These are phyloP conservation scores for Chrysolina oricalcia DNA, from an alignment of 2,888 invertebrate genomes.

Conservation along the genomic window DNA sequence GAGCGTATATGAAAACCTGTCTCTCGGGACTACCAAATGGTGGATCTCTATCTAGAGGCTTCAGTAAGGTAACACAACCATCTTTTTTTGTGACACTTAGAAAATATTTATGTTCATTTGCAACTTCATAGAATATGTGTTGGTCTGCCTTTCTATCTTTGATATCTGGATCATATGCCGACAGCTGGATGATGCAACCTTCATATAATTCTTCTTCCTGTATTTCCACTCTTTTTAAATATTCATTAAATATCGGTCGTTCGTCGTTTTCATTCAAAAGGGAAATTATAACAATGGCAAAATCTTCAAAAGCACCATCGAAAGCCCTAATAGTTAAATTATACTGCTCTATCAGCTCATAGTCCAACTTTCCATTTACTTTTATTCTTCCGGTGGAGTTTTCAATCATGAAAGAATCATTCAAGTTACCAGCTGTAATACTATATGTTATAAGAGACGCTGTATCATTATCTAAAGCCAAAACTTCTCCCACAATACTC, in stretches of 20 bases:
- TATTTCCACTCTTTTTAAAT: constrained; percentile 83
- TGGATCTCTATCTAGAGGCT: constrained; percentile 90
- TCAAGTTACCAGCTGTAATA: constrained; percentile 89
- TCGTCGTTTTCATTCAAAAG: constrained; percentile 95
- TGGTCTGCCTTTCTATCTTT: constrained; percentile 83
- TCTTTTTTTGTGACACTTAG: constrained; percentile 80
- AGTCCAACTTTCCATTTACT: constrained; percentile 86
- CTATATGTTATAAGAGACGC: constrained; percentile 90
- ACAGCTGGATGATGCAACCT: constrained; percentile 82
- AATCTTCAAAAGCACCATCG: constrained; percentile 88
- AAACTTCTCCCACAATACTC: constrained; percentile 89
- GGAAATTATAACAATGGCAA: constrained; percentile 87
- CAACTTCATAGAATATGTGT: constrained; percentile 84
- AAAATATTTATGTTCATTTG: constrained; percentile 81
- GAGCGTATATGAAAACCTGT: constrained; percentile 84
- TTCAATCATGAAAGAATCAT: constrained; percentile 90
- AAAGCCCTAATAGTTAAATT: constrained; percentile 87
- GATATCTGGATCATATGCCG: constrained; percentile 91
- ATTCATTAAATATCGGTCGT: constrained; percentile 85
- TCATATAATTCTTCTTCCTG: constrained; percentile 82
- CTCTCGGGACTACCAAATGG: constrained; percentile 89
- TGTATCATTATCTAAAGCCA: constrained; percentile 91
- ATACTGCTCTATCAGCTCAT: constrained; percentile 89
- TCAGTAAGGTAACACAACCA: constrained; percentile 84
- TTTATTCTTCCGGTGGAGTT: constrained; percentile 89